Conservation (phyloP, 1,140 invertebrate genomes). For the Heliconius congener region DNA sequence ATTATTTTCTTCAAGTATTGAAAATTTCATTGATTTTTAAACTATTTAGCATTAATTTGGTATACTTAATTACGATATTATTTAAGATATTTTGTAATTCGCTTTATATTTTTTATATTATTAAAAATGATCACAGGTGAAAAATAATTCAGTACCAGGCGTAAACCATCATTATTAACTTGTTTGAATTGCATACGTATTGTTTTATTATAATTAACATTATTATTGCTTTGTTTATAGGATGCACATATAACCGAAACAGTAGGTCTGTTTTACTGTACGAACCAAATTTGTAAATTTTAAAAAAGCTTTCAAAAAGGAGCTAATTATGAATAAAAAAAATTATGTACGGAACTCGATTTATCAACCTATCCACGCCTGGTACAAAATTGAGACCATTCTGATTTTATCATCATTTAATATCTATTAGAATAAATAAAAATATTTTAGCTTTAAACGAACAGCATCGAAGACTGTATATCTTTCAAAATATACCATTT, state of each 20-base stretch:
- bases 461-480: conserved; percentile 57
- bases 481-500: conserved; percentile 33
- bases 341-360: too few relatives aligned
- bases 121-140: not conserved
- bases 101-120: not conserved
- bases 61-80: not conserved
- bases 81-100: not conserved
- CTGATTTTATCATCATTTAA: conserved; percentile 8
- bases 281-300: too few relatives aligned
- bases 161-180: too few relatives aligned
- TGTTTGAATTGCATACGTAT: too few relatives aligned
- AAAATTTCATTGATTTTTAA: not conserved
- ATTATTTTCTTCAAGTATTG: not conserved
- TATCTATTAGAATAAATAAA: conserved; percentile 22
- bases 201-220: too few relatives aligned
- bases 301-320: too few relatives aligned
- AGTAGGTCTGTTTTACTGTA: too few relatives aligned
- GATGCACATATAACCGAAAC: too few relatives aligned
- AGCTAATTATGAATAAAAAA: too few relatives aligned
- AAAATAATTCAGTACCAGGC: not conserved
- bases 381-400: not conserved
- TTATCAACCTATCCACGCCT: too few relatives aligned
- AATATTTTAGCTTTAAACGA: conserved; percentile 42
- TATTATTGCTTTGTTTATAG: too few relatives aligned
- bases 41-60: not conserved